phyloP scores from a whole-genome alignment of 2,888 invertebrate genomes.

The Yponomeuta cagnagella region DNA sequence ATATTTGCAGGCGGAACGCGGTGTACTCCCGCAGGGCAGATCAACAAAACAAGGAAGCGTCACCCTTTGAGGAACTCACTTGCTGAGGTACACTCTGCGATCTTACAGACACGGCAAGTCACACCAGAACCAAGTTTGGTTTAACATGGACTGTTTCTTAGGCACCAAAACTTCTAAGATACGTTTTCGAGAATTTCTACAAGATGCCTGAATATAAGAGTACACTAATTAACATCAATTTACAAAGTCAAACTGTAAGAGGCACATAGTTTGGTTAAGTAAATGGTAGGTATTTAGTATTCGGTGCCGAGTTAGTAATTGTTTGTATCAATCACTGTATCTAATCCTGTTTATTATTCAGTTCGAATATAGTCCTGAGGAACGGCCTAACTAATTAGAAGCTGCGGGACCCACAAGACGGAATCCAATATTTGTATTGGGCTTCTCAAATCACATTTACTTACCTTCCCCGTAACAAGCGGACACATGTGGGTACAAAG shows the following conservation, averaged over 20 bases:
- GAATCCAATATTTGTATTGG: slow-evolving; percentile 66
- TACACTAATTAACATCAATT: neutral
- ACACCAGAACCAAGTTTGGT: neutral
- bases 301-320: neutral
- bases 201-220: neutral
- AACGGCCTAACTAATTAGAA: slow-evolving; percentile 53
- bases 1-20: slow-evolving; percentile 25
- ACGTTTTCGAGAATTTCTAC: neutral
- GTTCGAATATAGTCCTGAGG: slow-evolving; percentile 42
- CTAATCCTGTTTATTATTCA: slow-evolving; percentile 35
- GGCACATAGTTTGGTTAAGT: neutral
- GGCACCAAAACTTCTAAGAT: neutral
- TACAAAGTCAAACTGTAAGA: neutral
- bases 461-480: slow-evolving; percentile 53
- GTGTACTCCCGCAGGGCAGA: slow-evolving; percentile 19
- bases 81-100: neutral
- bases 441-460: slow-evolving; percentile 69
- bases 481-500: slow-evolving; percentile 61
- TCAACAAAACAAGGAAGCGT: slow-evolving; percentile 16
- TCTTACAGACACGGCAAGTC: neutral
- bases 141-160: neutral
- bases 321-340: slow-evolving; percentile 5
- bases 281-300: neutral
- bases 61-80: neutral
- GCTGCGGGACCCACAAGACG: slow-evolving; percentile 48